Evolutionary conservation across 2,888 invertebrate species (phyloP), one percentile per base, ranked within the genome.

Genomic region (Nemurella pictetii): DNA sequence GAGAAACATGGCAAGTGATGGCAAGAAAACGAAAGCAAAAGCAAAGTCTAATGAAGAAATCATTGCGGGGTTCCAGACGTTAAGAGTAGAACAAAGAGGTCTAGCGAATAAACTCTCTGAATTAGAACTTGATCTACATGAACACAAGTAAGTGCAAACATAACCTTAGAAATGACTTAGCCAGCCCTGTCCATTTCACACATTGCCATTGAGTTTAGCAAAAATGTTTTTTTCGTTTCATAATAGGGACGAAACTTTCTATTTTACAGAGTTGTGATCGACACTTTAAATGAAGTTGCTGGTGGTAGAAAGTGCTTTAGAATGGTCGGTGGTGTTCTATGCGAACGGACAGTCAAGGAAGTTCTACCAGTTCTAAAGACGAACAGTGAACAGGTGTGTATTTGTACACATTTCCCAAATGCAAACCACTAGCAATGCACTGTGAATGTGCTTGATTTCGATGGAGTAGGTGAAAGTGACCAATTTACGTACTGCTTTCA

Each of bases 81-180:
- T 99, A 84, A 93, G 98, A 80, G 94, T 94, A 88, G 98, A 98
- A 89, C 99, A 99, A 91, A 93, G 97, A 88, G 93, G 94, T 88
- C 91, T 98, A 88, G 96, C 96, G 32, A 94, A 94, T 88, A 98
- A 98, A 93, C 93, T 98, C 86, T 95, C 96, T 0, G 98, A 99
- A 91, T 92, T 99, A 88, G 98, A 98, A 92, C 94, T 95, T 93
- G 99, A 99, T 90, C 93, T 97, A 86, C 98, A 97, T 90, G 99
- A 99, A 91, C 98, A 99, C 92, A 98, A 96, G 98, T 99, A 92
- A 92, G 92, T 90, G 36, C 74, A 73, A 73, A 82, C 82, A 26
- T 82, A 82, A 82, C 82, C 82, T 82, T 28, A 36, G 12, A 72
- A 35, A 80, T 80, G n/a, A 3, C 32, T 30, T 80, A 4, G 9